Percentiles rank a stretch among this genome's conserved stretches.
Evolutionary conservation across 2,888 invertebrate genomes (phyloP).

Genomic region (Caenorhabditis parvicauda): DNA sequence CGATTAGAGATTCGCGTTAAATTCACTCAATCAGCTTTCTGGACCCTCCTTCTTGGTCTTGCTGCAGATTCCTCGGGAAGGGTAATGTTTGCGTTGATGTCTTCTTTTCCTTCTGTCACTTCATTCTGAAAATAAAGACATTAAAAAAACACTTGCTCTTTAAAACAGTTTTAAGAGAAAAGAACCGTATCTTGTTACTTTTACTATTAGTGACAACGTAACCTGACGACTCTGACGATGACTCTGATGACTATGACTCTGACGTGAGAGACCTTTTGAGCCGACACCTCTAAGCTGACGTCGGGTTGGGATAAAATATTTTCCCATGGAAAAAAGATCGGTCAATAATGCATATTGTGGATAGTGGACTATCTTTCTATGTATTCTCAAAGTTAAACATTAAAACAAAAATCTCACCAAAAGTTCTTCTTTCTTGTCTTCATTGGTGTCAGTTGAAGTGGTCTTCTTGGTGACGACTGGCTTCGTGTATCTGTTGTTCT

Average conservation of each 20-base stretch:
- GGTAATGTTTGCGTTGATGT: slow-evolving; percentile 34
- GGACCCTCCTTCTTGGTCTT: slow-evolving; percentile 25
- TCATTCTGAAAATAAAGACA: slow-evolving; percentile 5
- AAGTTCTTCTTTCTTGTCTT: slow-evolving; percentile 18
- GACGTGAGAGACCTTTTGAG: neutral
- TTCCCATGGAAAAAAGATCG: no score
- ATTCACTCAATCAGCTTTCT: slow-evolving; percentile 36
- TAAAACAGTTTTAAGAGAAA: no score
- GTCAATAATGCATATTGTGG: neutral
- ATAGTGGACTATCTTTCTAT: neutral
- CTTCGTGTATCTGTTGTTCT: slow-evolving; percentile 47
- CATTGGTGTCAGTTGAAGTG: neutral
- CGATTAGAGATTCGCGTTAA: no score
- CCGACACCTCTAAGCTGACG: neutral
- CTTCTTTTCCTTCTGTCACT: slow-evolving; percentile 25
- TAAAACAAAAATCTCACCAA: slow-evolving; percentile 5
- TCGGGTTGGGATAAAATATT: neutral
- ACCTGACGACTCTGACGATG: neutral
- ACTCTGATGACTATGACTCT: neutral
- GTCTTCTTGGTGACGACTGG: slow-evolving; percentile 1
- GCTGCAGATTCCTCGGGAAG: slow-evolving; percentile 18
- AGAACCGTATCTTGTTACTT: no score
- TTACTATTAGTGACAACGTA: neutral
- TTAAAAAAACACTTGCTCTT: no score
- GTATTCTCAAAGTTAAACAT: slow-evolving; percentile 3